Conservation (phyloP, 1,140 invertebrate genomes). For the Drosophila asahinai region DNA sequence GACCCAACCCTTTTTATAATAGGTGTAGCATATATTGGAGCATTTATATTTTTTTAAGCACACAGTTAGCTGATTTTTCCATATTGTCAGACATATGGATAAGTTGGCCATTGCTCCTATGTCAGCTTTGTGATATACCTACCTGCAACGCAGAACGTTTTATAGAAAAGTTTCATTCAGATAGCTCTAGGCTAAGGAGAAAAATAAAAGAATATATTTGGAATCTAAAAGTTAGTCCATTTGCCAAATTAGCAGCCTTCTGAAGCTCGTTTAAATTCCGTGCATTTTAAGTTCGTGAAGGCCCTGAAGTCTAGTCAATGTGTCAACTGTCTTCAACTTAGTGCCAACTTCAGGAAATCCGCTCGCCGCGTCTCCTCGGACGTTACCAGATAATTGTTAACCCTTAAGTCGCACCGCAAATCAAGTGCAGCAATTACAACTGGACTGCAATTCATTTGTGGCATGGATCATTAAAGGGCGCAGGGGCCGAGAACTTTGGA, state of each 20-base stretch:
- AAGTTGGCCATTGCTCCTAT: too few species aligned
- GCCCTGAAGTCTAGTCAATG: conserved; percentile 29
- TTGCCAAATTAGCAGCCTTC: not conserved
- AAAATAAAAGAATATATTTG: not conserved
- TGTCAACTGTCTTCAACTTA: conserved; percentile 34
- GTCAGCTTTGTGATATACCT: too few species aligned
- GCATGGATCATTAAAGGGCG: conserved; percentile 51
- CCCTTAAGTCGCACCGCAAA: conserved; percentile 77
- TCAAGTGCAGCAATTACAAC: conserved; percentile 80
- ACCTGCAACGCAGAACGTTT: too few species aligned
- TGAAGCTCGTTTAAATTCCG: not conserved
- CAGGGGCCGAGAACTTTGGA: conserved; percentile 21
- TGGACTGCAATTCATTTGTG: conserved; percentile 77
- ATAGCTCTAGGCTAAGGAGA: not conserved
- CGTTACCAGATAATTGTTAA: conserved; percentile 75
- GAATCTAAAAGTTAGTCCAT: not conserved
- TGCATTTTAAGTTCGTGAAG: not conserved
- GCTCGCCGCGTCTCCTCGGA: conserved; percentile 43
- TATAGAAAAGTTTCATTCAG: too few species aligned
- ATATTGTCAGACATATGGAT: too few species aligned
- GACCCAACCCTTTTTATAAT: too few species aligned
- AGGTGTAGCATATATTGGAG: too few species aligned
- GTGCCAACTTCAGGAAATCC: conserved; percentile 38
- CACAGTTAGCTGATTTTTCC: too few species aligned
- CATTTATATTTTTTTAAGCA: too few species aligned